A percentile compares a stretch with the other conserved stretches of the same genome.
These are phyloP conservation scores for Thecophora atra DNA, from an alignment of 2,888 invertebrate species.

Conservation along the genomic window DNA sequence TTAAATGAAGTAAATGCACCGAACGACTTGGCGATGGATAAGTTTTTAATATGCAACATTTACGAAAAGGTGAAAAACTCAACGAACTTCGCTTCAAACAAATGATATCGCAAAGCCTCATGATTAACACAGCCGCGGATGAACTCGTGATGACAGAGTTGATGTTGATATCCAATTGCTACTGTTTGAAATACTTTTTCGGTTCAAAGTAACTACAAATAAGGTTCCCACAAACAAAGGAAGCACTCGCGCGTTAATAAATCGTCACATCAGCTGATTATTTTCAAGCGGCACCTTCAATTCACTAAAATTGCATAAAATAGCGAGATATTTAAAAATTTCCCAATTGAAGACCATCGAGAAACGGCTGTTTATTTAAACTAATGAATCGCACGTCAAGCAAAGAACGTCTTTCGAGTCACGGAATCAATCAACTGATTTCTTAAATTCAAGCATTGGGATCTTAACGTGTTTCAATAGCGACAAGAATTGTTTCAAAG, in stretches of 20 bases:
- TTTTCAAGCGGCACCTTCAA: background rate
- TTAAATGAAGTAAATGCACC: too few relatives aligned
- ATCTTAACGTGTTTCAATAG: conserved; percentile 10
- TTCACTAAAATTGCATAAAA: conserved; percentile 46
- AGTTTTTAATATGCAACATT: too few relatives aligned
- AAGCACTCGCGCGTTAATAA: too few relatives aligned
- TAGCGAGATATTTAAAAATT: conserved; percentile 44
- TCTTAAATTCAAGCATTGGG: conserved; percentile 59
- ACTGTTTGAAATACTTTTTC: too few relatives aligned
- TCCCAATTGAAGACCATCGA: conserved; percentile 45
- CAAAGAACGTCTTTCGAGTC: conserved; percentile 27
- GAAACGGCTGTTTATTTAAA: background rate
- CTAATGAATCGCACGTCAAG: background rate
- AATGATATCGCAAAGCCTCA: conserved; percentile 55
- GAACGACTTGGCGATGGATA: too few relatives aligned
- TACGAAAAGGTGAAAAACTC: background rate
- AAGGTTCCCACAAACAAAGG: too few relatives aligned
- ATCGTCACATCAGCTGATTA: too few relatives aligned
- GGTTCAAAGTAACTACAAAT: too few relatives aligned
- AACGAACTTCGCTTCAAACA: conserved; percentile 59
- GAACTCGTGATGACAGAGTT: background rate
- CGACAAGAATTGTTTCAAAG: background rate
- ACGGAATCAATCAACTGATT: conserved; percentile 43
- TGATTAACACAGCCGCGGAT: conserved; percentile 35
- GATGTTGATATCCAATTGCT: too few relatives aligned